Conservation (phyloP, 2,113 vertebrate genomes). For the Anthoscopus minutus region DNA sequence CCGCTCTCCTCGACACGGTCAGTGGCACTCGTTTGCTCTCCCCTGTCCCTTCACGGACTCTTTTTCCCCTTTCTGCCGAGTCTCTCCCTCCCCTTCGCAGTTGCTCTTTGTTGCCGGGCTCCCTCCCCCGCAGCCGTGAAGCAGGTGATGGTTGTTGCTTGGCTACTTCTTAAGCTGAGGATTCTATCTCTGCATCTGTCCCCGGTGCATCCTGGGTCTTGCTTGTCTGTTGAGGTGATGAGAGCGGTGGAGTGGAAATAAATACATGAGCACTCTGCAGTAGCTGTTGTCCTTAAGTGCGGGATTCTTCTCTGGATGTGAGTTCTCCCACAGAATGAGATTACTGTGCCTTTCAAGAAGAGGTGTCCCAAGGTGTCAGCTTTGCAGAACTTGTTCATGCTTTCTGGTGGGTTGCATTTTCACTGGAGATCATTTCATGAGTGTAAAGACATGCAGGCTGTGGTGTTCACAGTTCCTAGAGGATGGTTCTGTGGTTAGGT, state of each 20-base stretch:
- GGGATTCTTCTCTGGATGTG: not conserved
- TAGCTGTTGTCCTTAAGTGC: fast-evolving
- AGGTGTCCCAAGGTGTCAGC: no score
- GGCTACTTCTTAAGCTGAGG: fast-evolving
- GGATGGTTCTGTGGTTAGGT: not conserved
- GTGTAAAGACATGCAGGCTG: no score
- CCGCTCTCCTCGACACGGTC: no score
- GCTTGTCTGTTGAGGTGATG: fast-evolving
- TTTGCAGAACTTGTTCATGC: fast-evolving
- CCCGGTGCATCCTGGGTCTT: not conserved
- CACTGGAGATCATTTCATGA: no score
- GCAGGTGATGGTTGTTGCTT: fast-evolving
- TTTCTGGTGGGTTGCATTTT: not conserved
- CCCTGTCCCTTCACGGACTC: not conserved
- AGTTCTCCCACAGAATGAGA: not conserved
- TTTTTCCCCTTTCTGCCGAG: not conserved
- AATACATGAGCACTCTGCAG: fast-evolving
- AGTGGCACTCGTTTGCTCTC: no score
- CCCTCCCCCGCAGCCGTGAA: fast-evolving
- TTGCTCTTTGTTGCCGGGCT: fast-evolving
- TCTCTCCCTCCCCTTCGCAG: fast-evolving
- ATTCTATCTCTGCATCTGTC: fast-evolving
- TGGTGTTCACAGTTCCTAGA: not conserved
- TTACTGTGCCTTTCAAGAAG: not conserved
- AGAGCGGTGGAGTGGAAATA: no score